Evolutionary conservation across 2,888 invertebrate species (phyloP), one percentile per base, ranked within the genome.

Genomic region (Leptinotarsa rubiginosa): DNA sequence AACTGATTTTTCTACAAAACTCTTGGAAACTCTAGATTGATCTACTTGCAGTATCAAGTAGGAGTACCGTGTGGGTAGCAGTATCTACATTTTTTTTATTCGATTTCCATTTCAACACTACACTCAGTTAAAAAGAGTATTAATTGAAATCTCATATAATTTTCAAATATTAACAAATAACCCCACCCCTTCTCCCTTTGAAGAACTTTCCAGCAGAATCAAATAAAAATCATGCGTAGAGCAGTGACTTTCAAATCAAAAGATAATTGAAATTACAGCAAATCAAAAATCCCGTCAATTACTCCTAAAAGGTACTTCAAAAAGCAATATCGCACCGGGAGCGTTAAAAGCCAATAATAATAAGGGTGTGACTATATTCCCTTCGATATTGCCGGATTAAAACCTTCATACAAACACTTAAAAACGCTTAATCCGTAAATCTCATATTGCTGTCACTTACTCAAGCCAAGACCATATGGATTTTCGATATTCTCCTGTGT

Each of bases 371-470:
- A 79, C 69, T 82, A 82, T 81, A 80, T 82, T 80, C 81, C 81
- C 77, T 83, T 82, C 82, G 81, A 83, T 83, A 82, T 78, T 76
- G 76, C 77, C 73, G 81, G 82, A 82, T 82, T 83, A 82, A 82
- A 81, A 79, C 79, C 76, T 78, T 75, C 79, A 77, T 74, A 81
- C 75, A 76, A 77, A 79, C 82, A 81, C 83, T 84, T 78, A 74
- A 82, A 80, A 75, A 73, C 73, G 78, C 75, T 78, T 77, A 80
- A 83, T 82, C 80, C 81, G 80, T 81, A 84, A 83, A 84, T 84
- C 84, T 82, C 82, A 84, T 83, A 82, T 81, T 79, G 82, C 78
- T 73, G 67, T 65, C 72, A 69, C 16, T 54, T 31, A 54, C 25
- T 68, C 18, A 12, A 49, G 47, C n/a, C 47, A 49, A 10, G n/a